Evolutionary conservation across 2,113 vertebrate genomes (phyloP).

Genomic region (Clarias macrocephalus): DNA sequence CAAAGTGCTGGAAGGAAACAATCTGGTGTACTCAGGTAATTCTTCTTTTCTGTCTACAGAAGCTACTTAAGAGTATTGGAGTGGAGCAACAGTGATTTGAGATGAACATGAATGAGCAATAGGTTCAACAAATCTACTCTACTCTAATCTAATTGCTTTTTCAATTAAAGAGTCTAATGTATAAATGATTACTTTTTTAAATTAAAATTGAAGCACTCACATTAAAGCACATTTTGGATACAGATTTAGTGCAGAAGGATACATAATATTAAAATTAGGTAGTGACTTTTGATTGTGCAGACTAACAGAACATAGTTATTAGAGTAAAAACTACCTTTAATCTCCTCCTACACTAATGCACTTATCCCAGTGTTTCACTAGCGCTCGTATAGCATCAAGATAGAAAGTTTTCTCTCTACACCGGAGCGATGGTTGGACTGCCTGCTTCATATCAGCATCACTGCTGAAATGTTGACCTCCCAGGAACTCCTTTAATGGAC

Average conservation of each 20-base stretch:
- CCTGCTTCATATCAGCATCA: no score
- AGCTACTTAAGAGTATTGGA: neutral
- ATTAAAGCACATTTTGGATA: neutral
- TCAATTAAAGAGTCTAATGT: neutral
- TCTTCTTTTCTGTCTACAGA: neutral
- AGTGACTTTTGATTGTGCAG: no score
- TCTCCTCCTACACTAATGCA: no score
- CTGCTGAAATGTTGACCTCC: no score
- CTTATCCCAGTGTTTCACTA: no score
- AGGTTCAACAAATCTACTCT: neutral
- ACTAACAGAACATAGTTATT: no score
- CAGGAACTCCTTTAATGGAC: no score
- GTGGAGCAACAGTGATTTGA: neutral
- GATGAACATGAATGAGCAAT: neutral
- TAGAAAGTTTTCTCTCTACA: no score
- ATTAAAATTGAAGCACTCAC: neutral
- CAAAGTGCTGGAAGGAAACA: conserved; percentile 86
- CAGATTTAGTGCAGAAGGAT: neutral
- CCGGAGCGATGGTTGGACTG: no score
- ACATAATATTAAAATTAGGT: neutral
- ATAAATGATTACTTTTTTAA: neutral
- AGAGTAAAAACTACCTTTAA: no score
- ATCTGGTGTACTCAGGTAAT: conserved; percentile 94
- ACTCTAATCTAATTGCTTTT: neutral
- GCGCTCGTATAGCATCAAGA: no score